Evolutionary conservation across 2,797 vertebrate genomes (phyloP), one percentile per base, ranked within the genome.

Genomic region (Rhabdophis nuchalis): DNA sequence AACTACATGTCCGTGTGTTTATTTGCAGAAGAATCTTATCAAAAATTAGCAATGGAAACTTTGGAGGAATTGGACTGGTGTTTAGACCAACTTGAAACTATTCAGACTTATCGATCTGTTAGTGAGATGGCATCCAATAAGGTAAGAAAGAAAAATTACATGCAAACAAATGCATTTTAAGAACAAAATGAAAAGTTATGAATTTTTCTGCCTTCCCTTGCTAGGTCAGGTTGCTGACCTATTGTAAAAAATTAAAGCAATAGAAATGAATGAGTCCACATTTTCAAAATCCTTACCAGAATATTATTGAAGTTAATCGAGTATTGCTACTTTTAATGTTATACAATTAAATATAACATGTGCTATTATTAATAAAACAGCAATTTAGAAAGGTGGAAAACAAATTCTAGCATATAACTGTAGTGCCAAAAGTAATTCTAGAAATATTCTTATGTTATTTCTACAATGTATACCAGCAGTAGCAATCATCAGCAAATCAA

Each of bases 101-200:
- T 99, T 95, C 99, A 99, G 97, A 99, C 99, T 29, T 99, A 99
- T 97, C 98, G 99, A 95, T 99, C 99, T 4, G 99, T 99, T 97
- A 99, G 99, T 23, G 99, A 99, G 98, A 99, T 99, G 99, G 99
- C 99, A 93, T 99, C 99, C 46, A 99, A 99, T 96, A 99, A 99
- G 99, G 99, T 99, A 98, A 97, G 98, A 86, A 7, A 36, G 41
- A 50, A 56, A 68, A 9, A 11, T 85, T 64, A 85, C 32, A 46
- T 85, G 27, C 50, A 46, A 2, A 57, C 25, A 57, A 29, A 50
- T 86, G 53, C 23, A 56, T 56, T 77, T 18, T 87, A 89, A 52
- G 61, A 53, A 89, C 36, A 57, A 77, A 56, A 16, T 61, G 89
- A 77, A 41, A 88, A 46, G 4, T 56, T 60, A n/a, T 60, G 57